phyloP scores from a whole-genome alignment of 2,113 vertebrate species.

The Daboia siamensis region DNA sequence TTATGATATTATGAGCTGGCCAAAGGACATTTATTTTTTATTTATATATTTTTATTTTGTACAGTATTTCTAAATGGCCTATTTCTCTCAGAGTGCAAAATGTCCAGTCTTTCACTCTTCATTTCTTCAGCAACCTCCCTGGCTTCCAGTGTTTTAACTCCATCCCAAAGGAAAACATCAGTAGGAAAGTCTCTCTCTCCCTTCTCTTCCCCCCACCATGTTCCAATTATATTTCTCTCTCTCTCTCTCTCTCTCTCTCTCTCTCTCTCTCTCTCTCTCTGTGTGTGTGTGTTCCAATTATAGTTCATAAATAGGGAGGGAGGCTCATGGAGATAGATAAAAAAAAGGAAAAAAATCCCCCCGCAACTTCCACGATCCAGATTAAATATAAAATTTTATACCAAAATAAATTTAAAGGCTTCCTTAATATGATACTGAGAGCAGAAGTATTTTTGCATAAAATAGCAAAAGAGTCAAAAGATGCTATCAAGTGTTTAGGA shows the following conservation, averaged over 20 bases:
- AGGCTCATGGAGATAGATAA: neutral
- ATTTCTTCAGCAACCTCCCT: neutral
- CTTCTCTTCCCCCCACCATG: neutral
- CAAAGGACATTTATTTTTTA: neutral
- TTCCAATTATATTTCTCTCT: too few relatives aligned
- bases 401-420: neutral
- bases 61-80: neutral
- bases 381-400: neutral
- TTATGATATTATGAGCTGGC: neutral
- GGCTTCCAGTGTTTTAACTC: neutral
- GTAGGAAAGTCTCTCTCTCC: neutral
- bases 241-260: too few relatives aligned
- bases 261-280: rapidly evolving
- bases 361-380: neutral
- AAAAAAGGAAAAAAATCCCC: neutral
- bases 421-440: neutral
- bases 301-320: neutral
- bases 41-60: neutral
- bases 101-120: neutral
- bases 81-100: neutral
- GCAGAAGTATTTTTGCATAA: neutral
- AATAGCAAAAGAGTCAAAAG: neutral
- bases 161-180: neutral
- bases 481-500: neutral
- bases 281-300: neutral